Percentiles rank a stretch among this genome's conserved stretches.
These are phyloP conservation scores for Orthosia gracilis DNA, from an alignment of 2,888 invertebrate species.

Conservation along the genomic window DNA sequence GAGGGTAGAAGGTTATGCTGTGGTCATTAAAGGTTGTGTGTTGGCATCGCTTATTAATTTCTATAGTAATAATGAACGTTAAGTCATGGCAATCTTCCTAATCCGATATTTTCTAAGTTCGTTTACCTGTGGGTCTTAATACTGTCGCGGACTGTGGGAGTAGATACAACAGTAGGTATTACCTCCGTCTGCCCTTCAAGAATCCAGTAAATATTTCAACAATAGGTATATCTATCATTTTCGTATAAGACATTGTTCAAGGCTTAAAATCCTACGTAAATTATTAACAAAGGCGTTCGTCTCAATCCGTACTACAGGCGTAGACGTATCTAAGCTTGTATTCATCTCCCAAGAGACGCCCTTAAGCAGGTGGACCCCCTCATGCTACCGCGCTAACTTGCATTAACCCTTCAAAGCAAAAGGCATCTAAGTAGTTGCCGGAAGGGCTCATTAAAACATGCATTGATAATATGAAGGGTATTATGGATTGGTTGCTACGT, in stretches of 20 bases:
- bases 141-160: too few species aligned
- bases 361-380: slow-evolving; percentile 4
- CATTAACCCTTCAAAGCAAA: slow-evolving; percentile 19
- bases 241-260: background rate
- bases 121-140: too few species aligned
- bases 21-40: too few species aligned
- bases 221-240: background rate
- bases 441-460: slow-evolving; percentile 32
- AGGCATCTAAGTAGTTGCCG: slow-evolving; percentile 1
- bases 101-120: too few species aligned
- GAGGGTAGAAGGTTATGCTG: too few species aligned
- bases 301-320: background rate
- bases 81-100: too few species aligned
- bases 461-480: slow-evolving; percentile 9
- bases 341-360: background rate
- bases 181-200: background rate
- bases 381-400: background rate
- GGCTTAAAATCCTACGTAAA: background rate
- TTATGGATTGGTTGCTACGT: background rate
- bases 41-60: too few species aligned
- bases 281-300: background rate
- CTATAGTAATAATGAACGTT: too few species aligned
- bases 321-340: background rate
- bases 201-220: background rate
- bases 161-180: too few species aligned